Conservation (phyloP, 2,113 vertebrate species). For the Phaetusa simplex region DNA sequence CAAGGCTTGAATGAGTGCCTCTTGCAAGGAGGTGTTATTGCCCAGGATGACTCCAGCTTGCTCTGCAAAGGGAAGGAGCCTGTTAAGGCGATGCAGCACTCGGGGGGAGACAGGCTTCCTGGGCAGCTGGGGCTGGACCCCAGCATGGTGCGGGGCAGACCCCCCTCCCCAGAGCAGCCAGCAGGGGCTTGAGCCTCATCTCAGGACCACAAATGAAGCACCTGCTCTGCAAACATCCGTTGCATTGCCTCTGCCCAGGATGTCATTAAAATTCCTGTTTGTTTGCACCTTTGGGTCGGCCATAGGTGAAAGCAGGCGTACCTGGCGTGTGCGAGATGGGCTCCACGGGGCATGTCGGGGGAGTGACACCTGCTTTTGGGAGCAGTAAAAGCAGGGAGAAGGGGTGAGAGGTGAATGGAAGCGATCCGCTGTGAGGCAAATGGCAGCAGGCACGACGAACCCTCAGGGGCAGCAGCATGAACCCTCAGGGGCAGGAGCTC, state of each 20-base stretch:
- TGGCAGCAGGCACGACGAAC: rapidly evolving
- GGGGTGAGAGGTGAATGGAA: not conserved
- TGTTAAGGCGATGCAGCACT: not conserved
- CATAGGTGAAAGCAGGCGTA: rapidly evolving
- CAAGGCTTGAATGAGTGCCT: not conserved
- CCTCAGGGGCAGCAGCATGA: not conserved
- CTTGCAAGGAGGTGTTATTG: too few species aligned
- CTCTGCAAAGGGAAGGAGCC: not conserved
- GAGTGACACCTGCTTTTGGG: not conserved
- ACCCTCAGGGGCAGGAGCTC: not conserved
- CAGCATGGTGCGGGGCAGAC: rapidly evolving
- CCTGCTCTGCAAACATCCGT: not conserved
- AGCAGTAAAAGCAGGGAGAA: not conserved
- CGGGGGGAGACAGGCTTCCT: not conserved
- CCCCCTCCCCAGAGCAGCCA: not conserved
- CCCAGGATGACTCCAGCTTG: not conserved
- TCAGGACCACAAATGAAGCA: rapidly evolving
- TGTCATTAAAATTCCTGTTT: not conserved
- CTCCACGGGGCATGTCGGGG: not conserved
- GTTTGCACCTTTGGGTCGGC: not conserved
- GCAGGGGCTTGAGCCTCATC: not conserved
- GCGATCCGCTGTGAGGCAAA: not conserved
- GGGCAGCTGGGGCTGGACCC: not conserved
- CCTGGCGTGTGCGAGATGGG: rapidly evolving
- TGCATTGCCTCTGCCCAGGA: not conserved